Base-by-base conservation (phyloP, 2,797 vertebrate species). In the Holocentrus rufus region DNA sequence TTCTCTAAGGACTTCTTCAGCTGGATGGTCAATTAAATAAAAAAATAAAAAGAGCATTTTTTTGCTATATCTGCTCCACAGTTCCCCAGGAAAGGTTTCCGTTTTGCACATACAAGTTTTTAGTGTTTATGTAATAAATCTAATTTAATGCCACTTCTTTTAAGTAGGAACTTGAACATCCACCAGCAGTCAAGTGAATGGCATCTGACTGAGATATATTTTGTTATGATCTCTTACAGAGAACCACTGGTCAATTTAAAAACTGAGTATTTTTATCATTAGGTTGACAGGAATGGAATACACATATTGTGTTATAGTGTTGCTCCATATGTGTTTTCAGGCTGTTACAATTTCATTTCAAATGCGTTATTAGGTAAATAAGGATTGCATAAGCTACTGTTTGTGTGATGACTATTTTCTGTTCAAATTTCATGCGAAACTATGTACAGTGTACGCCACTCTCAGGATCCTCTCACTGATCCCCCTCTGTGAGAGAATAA, bases 101-200 rank as follows among this genome's bases (percentile, higher is more conserved):
- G 46, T 80, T 55, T 47, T 69, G n/a, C 27, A 67, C 30, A 31
- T 69, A 68, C 30, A 50, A 64, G 34, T 44, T 80, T 69, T 74
- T 76, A 65, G 57, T 81, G 66, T 83, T 89, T 90, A 86, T 76
- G 66, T 87, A 87, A 86, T 74, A 74, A n/a, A 49, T 49, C 80
- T 61, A 64, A 87, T 85, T 85, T 76, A 81, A 85, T 53, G 57
- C 80, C 81, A 72, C 85, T 88, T 59, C 65, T 82, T 87, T 83
- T 30, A 63, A 89, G 88, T 74, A 67, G 69, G 30, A 71, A 62
- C 82, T 74, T 66, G 77, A 57, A 31, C 17, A 25, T 81, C 62
- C 67, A 79, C 68, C 23, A n/a, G 23, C 68, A 69, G 52, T 79
- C 70, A 80, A 83, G 72, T 81, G 72, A 72, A 65, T 73, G 54